Percentiles rank a stretch among this genome's conserved stretches.
These are phyloP conservation scores for Alviniconcha strummeri DNA, from an alignment of 2,888 invertebrate species.

Conservation along the genomic window DNA sequence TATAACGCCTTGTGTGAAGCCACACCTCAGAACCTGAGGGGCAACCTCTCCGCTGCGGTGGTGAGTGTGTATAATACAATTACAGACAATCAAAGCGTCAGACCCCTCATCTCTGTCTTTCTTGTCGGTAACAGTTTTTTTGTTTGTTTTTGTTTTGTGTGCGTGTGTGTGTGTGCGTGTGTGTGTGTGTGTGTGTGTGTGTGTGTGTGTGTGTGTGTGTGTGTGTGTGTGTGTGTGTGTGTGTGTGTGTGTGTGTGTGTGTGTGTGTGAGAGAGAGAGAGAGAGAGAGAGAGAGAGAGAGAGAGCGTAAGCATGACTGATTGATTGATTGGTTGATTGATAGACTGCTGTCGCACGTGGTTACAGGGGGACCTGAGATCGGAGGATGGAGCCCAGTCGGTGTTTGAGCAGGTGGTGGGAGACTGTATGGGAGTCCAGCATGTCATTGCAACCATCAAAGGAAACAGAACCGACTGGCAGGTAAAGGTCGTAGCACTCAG, in stretches of 20 bases:
- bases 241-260: constrained; percentile 9
- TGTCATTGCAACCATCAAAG: background rate
- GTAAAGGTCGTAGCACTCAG: background rate
- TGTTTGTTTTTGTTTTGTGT: background rate
- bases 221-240: constrained; percentile 3
- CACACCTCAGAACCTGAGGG: no score
- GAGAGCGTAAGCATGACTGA: no score
- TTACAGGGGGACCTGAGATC: constrained; percentile 2
- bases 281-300: no score
- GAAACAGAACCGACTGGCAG: background rate
- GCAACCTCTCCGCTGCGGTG: no score
- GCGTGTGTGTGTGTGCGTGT: constrained; percentile 7
- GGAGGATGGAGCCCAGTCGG: background rate
- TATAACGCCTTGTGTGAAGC: no score
- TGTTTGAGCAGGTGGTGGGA: background rate
- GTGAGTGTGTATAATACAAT: no score
- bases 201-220: constrained; percentile 23
- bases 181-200: constrained; percentile 14
- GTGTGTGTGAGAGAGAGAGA: background rate
- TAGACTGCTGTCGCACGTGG: background rate
- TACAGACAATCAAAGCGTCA: no score
- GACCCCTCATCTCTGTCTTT: no score
- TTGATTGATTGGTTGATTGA: no score
- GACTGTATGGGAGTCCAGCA: background rate
- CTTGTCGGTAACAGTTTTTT: no score